Conservation (phyloP, 2,113 vertebrate genomes). For the Nymphicus hollandicus region DNA sequence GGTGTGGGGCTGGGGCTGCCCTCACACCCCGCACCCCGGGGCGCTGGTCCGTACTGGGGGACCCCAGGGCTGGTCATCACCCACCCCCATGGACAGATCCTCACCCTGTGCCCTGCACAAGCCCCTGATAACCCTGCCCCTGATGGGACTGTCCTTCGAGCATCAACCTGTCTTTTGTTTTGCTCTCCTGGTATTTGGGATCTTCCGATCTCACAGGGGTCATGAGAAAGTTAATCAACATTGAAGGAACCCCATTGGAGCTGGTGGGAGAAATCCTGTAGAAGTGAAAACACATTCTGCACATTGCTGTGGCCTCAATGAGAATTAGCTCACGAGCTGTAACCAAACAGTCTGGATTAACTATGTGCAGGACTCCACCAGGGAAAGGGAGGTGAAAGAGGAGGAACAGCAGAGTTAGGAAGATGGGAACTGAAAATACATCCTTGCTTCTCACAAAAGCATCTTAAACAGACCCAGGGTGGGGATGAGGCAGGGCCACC, state of each 20-base stretch:
- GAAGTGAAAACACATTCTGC: not conserved
- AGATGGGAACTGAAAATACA: not conserved
- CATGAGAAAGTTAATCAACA: not conserved
- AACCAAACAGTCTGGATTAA: not conserved
- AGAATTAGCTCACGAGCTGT: not conserved
- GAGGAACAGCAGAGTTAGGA: not conserved
- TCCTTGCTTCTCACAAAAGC: not conserved
- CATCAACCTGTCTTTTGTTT: not conserved
- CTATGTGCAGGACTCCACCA: not conserved
- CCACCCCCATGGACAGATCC: not conserved
- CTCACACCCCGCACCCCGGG: not conserved
- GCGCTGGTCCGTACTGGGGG: not conserved
- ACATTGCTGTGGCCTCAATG: not conserved
- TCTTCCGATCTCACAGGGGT: not conserved
- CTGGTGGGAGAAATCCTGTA: not conserved
- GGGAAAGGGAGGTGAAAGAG: not conserved
- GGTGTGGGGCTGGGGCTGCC: not conserved
- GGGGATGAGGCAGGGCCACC: not conserved
- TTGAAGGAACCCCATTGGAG: not conserved
- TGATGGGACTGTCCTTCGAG: fast-evolving
- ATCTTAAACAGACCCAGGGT: fast-evolving
- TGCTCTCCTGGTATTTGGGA: too few species aligned
- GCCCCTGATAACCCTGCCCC: fast-evolving
- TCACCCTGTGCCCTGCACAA: not conserved
- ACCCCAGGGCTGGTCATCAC: not conserved